phyloP scores from a whole-genome alignment of 2,797 vertebrate genomes.

The Scyliorhinus canicula region DNA sequence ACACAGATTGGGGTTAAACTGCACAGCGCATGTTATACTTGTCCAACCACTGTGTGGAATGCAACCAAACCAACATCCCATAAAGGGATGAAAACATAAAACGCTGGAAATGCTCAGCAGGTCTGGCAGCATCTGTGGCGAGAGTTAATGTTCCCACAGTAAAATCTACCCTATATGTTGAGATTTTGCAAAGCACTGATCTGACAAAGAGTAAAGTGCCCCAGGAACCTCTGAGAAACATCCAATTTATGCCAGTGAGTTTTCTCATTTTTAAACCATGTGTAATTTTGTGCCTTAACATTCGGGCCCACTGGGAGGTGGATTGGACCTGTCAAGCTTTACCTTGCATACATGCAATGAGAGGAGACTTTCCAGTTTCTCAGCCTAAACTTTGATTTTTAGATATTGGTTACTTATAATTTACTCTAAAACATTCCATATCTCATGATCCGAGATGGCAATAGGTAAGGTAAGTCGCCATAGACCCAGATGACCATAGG shows the following conservation, averaged over 20 bases:
- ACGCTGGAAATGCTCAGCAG: no score
- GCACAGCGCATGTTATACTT: background rate
- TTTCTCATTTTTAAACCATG: background rate
- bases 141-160: no score
- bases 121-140: no score
- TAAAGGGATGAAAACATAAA: no score
- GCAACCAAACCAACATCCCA: background rate
- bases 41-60: background rate
- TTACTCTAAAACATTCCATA: background rate
- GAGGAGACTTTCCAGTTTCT: background rate
- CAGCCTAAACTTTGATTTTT: background rate
- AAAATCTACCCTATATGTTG: no score
- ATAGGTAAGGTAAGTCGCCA: no score
- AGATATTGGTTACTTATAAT: background rate
- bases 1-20: background rate
- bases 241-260: background rate
- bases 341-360: background rate
- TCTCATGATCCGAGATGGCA: background rate
- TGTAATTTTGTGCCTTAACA: background rate
- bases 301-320: background rate
- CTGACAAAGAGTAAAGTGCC: background rate
- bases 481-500: no score
- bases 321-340: background rate
- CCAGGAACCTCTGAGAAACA: background rate
- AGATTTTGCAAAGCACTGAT: background rate